Evolutionary conservation across 2,113 vertebrate species (phyloP).

Genomic region (Callocephalon fimbriatum): DNA sequence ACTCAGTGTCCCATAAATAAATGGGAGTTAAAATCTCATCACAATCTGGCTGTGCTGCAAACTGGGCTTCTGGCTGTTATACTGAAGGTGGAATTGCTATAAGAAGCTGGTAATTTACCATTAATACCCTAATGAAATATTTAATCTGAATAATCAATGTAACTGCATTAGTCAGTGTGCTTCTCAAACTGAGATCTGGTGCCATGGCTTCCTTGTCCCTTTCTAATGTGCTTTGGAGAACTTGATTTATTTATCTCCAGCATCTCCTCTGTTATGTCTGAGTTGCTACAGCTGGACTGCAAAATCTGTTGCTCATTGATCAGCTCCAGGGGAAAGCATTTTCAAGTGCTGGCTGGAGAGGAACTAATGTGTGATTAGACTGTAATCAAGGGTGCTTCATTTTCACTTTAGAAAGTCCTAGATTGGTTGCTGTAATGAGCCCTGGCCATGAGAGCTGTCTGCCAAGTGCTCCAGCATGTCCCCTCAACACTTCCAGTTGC

Average conservation of each 20-base stretch:
- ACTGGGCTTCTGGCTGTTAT: neutral
- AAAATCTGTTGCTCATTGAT: neutral
- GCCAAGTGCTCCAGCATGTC: neutral
- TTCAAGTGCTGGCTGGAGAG: neutral
- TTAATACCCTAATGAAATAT: constrained; percentile 4
- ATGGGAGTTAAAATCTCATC: neutral
- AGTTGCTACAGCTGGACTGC: neutral
- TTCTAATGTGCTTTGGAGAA: neutral
- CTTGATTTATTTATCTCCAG: neutral
- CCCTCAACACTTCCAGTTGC: fast-evolving
- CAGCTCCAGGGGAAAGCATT: neutral
- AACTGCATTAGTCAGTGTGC: neutral
- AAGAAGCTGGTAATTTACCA: neutral
- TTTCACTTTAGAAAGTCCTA: neutral
- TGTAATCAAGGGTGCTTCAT: neutral
- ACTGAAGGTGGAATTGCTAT: neutral
- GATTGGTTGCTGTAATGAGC: fast-evolving
- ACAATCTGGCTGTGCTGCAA: neutral
- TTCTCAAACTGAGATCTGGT: neutral
- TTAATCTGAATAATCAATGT: constrained; percentile 40
- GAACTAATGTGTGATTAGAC: neutral
- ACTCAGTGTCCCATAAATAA: neutral
- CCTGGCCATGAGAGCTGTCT: neutral
- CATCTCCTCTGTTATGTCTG: neutral
- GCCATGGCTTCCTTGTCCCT: neutral